A percentile compares a stretch with the other conserved stretches of the same genome.
phyloP scores from a whole-genome alignment of 2,888 invertebrate genomes.

The Nemapogon koenigi region DNA sequence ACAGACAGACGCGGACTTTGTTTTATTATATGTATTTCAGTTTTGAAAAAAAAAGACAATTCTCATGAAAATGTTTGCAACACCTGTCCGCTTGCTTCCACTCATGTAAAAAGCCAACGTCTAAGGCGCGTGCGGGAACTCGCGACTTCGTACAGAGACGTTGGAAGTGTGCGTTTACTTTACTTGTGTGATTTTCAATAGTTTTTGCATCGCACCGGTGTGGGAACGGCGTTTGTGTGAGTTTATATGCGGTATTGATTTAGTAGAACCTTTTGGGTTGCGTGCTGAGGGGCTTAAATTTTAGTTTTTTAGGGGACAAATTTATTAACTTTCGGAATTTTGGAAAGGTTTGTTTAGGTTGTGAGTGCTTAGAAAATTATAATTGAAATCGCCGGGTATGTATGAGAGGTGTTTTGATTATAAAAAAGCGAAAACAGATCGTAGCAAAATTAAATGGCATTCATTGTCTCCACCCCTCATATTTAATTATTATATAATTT shows the following conservation, averaged over 20 bases:
- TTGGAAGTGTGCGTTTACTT: conserved; percentile 29
- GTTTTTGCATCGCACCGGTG: conserved; percentile 54
- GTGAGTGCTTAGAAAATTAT: background rate
- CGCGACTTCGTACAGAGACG: conserved; percentile 37
- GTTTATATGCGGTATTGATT: conserved; percentile 57
- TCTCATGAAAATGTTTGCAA: conserved; percentile 29
- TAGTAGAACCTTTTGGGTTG: conserved; percentile 18
- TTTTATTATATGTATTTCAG: too few species aligned
- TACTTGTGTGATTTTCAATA: conserved; percentile 50
- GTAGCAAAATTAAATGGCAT: too few species aligned
- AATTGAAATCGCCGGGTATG: background rate
- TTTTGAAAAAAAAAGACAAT: background rate
- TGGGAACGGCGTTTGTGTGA: conserved; percentile 37
- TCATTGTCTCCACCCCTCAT: too few species aligned
- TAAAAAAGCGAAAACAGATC: too few species aligned
- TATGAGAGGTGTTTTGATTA: background rate
- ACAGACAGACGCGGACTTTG: too few species aligned
- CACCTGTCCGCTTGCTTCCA: conserved; percentile 42
- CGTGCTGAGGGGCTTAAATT: too few species aligned
- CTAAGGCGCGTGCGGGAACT: conserved; percentile 43
- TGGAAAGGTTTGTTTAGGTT: background rate
- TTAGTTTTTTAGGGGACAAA: background rate
- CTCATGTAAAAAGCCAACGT: conserved; percentile 62
- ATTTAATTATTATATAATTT: too few species aligned
- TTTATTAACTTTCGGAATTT: background rate